Evolutionary conservation across 2,113 vertebrate genomes (phyloP).

Genomic region (Emydura subglobosa): DNA sequence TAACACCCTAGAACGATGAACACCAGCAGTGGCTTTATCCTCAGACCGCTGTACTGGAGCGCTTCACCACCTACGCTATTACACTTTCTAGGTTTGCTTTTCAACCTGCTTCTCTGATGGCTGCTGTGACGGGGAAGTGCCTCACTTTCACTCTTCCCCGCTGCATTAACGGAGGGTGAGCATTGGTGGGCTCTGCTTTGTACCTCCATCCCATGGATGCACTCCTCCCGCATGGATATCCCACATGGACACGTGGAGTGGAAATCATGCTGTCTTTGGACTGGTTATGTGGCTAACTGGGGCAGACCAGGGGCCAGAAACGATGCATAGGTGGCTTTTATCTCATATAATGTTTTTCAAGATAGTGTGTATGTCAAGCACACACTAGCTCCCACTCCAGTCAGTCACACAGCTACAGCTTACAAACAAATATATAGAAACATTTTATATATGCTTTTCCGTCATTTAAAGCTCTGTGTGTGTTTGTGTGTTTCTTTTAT

Average conservation of each 20-base stretch:
- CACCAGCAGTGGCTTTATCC: accelerated
- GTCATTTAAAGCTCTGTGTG: neutral
- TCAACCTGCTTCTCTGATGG: neutral
- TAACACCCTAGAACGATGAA: neutral
- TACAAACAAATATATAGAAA: neutral
- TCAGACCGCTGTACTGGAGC: accelerated
- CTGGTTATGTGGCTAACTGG: neutral
- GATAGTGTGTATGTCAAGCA: neutral
- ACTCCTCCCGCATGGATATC: accelerated
- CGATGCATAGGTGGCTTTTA: neutral
- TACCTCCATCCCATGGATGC: neutral
- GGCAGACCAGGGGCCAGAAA: neutral
- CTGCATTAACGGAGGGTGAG: neutral
- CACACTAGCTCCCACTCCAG: neutral
- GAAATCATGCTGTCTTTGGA: neutral
- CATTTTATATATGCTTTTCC: neutral
- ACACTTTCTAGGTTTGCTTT: neutral
- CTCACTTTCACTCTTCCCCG: neutral
- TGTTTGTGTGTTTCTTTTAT: accelerated
- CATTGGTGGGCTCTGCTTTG: neutral
- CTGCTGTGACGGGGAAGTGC: neutral
- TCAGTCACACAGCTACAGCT: neutral
- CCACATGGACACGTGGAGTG: neutral
- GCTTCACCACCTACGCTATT: accelerated
- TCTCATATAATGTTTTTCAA: neutral